A percentile compares a stretch with the other conserved stretches of the same genome.
Conservation (phyloP, 2,888 invertebrate species). For the Monoplex corrugatus region DNA sequence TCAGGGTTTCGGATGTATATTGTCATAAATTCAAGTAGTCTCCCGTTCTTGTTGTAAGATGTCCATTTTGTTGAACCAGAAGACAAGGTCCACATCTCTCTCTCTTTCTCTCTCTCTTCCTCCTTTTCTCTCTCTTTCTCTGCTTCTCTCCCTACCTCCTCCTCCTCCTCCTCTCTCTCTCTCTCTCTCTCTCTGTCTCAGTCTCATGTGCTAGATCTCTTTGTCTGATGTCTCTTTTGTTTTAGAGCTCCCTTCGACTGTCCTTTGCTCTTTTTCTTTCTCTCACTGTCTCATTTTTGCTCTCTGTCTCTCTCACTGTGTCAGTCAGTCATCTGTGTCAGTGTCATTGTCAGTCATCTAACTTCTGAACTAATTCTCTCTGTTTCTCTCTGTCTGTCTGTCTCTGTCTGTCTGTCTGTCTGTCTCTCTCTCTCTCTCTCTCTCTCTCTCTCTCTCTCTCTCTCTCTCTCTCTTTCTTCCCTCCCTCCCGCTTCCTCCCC, state of each 20-base stretch:
- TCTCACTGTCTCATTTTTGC: no score
- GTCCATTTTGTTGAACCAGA: no score
- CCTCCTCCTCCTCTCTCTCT: background rate
- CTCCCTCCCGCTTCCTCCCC: background rate
- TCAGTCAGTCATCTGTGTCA: no score
- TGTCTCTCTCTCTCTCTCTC: background rate
- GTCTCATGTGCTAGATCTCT: no score
- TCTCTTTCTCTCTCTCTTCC: constrained; percentile 18
- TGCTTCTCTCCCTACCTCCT: background rate
- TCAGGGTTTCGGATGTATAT: no score
- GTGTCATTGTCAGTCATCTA: background rate
- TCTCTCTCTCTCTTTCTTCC: background rate
- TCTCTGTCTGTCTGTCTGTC: background rate
- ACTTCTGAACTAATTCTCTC: background rate
- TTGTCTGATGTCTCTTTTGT: no score
- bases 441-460: background rate
- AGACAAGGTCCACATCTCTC: no score
- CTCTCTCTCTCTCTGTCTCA: background rate
- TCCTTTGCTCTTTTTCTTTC: no score
- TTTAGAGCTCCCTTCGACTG: no score
- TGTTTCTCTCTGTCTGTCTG: background rate
- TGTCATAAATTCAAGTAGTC: no score
- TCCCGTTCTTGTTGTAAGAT: no score
- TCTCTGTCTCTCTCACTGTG: no score
- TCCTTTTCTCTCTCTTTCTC: background rate